Evolutionary conservation across 2,113 vertebrate species (phyloP).

Genomic region (Corythoichthys intestinalis): DNA sequence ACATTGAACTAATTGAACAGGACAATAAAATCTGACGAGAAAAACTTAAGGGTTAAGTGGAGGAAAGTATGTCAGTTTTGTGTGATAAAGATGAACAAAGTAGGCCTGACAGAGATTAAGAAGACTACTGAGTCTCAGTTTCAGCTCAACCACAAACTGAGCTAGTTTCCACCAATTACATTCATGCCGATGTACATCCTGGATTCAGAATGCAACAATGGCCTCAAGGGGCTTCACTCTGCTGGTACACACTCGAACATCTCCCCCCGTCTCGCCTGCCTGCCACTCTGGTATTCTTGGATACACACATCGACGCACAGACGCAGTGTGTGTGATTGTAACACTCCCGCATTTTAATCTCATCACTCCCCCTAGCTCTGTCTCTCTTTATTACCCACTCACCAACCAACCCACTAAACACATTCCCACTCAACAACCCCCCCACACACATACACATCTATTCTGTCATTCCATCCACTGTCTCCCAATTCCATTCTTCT

Average conservation of each 20-base stretch:
- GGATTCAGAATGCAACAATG: constrained; percentile 68
- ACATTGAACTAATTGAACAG: constrained; percentile 26
- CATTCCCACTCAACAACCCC: constrained; percentile 32
- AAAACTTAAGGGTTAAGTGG: constrained; percentile 11
- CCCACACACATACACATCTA: constrained; percentile 29
- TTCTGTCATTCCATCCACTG: constrained; percentile 35
- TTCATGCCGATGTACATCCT: constrained; percentile 65
- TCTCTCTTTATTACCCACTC: constrained; percentile 51
- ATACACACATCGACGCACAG: constrained; percentile 27
- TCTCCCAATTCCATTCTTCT: constrained; percentile 52
- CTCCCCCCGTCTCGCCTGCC: constrained; percentile 7
- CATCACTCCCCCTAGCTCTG: constrained; percentile 52
- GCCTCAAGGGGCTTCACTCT: constrained; percentile 62
- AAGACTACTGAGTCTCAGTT: constrained; percentile 45
- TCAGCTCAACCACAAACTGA: constrained; percentile 40
- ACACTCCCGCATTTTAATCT: constrained; percentile 48
- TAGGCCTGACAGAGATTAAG: constrained; percentile 33
- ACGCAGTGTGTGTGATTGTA: constrained; percentile 30
- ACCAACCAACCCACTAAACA: constrained; percentile 34
- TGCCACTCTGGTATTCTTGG: constrained; percentile 37
- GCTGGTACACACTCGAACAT: constrained; percentile 41
- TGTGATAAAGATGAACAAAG: constrained; percentile 28
- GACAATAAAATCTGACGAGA: constrained; percentile 7
- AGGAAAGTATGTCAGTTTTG: constrained; percentile 9
- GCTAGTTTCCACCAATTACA: constrained; percentile 73